Evolutionary conservation across 2,113 vertebrate genomes (phyloP).

Genomic region (Silurus meridionalis): DNA sequence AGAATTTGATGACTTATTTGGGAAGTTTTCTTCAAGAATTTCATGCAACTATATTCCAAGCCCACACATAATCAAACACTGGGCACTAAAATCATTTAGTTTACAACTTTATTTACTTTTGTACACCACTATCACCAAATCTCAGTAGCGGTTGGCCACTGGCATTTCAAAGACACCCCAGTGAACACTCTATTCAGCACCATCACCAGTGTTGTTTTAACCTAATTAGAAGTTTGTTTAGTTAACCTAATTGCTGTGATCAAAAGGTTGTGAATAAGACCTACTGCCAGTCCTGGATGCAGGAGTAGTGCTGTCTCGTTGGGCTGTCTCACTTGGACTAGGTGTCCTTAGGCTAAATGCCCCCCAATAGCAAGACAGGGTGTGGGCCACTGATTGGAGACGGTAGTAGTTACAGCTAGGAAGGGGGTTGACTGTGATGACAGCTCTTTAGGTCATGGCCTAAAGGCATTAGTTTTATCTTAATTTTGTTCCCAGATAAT

Average conservation of each 20-base stretch:
- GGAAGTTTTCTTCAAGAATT: background rate
- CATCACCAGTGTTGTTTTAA: slow-evolving; percentile 63
- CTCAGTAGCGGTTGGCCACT: slow-evolving; percentile 1
- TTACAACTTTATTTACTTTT: slow-evolving; percentile 1
- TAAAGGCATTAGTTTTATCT: slow-evolving; percentile 52
- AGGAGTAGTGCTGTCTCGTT: slow-evolving; percentile 4
- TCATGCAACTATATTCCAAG: background rate
- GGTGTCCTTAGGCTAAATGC: slow-evolving; percentile 34
- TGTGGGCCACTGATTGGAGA: slow-evolving; percentile 62
- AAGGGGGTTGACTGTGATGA: slow-evolving; percentile 56
- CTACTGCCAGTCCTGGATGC: slow-evolving; percentile 18
- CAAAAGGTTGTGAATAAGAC: slow-evolving; percentile 48
- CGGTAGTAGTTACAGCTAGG: slow-evolving; percentile 56
- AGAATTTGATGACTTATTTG: background rate
- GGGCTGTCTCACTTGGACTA: slow-evolving; percentile 9
- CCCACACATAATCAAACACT: background rate
- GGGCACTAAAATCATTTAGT: background rate
- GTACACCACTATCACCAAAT: background rate
- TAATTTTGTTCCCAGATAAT: slow-evolving; percentile 36
- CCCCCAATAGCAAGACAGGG: slow-evolving; percentile 34
- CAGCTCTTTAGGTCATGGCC: slow-evolving; percentile 52
- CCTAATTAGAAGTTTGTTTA: slow-evolving; percentile 73
- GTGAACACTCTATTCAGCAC: slow-evolving; percentile 51
- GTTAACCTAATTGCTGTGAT: slow-evolving; percentile 61
- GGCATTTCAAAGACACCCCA: slow-evolving; percentile 18